Evolutionary conservation across 2,113 vertebrate species (phyloP).

Genomic region (Ammospiza caudacuta): DNA sequence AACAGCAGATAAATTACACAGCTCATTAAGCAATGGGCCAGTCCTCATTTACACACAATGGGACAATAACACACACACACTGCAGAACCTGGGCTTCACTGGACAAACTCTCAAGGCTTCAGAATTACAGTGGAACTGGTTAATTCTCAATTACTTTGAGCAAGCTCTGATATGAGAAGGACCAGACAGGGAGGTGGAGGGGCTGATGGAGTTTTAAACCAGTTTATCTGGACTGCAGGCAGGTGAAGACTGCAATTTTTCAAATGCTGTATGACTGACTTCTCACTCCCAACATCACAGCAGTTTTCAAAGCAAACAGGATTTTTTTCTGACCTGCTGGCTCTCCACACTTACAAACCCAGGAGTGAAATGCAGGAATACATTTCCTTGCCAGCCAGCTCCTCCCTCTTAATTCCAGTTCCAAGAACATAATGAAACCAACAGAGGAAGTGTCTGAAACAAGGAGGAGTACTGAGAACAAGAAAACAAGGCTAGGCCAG

Average conservation of each 20-base stretch:
- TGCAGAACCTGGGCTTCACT: background rate
- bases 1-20: slow-evolving; percentile 1
- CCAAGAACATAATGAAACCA: slow-evolving; percentile 65
- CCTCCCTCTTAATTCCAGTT: slow-evolving; percentile 64
- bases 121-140: background rate
- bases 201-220: background rate
- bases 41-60: slow-evolving; percentile 37
- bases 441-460: slow-evolving; percentile 65
- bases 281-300: background rate
- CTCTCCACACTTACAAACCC: background rate
- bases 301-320: background rate
- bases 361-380: slow-evolving; percentile 7
- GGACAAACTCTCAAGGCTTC: background rate
- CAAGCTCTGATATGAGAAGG: background rate
- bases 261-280: background rate
- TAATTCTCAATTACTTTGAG: background rate
- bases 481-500: slow-evolving; percentile 57
- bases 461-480: slow-evolving; percentile 50
- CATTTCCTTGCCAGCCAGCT: slow-evolving; percentile 36
- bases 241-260: background rate
- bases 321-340: background rate
- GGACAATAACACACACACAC: background rate
- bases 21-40: slow-evolving; percentile 27
- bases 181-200: background rate
- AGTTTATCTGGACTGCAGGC: background rate